These are phyloP conservation scores for Podocnemis expansa DNA, from an alignment of 2,113 vertebrate species.

Conservation along the genomic window DNA sequence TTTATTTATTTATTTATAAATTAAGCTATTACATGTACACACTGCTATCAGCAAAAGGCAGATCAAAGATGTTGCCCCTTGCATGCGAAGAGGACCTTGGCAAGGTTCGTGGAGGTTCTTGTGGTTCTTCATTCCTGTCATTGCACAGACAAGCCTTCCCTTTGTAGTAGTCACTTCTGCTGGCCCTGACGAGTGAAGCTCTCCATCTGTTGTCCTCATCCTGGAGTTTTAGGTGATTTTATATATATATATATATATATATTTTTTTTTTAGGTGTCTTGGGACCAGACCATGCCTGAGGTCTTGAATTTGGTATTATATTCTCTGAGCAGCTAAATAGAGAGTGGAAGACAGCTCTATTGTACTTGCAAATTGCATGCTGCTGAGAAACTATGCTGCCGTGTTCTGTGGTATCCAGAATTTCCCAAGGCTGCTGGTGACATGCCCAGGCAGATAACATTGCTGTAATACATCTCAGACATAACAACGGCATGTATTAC, in stretches of 20 bases:
- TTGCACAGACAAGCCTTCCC: neutral
- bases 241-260: no score
- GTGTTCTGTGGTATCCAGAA: neutral
- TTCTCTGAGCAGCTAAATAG: neutral
- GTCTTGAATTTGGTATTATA: neutral
- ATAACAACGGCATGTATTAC: neutral
- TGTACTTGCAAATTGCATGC: neutral
- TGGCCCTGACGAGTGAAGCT: no score
- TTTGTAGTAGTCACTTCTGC: neutral
- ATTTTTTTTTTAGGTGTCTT: neutral
- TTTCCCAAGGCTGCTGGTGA: neutral
- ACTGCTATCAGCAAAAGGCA: neutral
- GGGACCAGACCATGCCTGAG: neutral
- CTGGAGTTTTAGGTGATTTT: neutral
- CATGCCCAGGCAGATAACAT: neutral
- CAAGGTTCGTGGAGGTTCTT: neutral
- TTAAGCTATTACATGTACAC: neutral
- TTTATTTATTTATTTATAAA: neutral
- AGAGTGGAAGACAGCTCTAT: neutral
- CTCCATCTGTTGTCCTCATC: neutral
- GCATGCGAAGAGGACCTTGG: no score
- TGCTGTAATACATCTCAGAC: neutral
- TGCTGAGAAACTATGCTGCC: neutral
- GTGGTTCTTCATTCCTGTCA: neutral
- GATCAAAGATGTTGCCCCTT: neutral